Percentiles rank a stretch among this genome's conserved stretches.
Conservation (phyloP, 2,888 invertebrate species). For the Lapara coniferarum region DNA sequence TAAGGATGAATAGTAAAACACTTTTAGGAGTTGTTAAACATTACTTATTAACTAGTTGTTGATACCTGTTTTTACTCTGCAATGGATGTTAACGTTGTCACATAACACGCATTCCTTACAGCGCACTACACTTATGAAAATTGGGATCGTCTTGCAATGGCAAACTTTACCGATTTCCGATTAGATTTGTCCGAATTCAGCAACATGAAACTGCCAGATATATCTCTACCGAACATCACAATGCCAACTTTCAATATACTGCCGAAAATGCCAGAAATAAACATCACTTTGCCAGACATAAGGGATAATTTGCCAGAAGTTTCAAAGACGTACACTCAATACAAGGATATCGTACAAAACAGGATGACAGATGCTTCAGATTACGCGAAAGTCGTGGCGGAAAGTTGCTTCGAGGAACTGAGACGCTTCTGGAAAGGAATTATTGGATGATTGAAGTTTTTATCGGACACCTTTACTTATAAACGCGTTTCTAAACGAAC, state of each 20-base stretch:
- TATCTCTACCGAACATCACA: slow-evolving; percentile 36
- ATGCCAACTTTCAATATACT: slow-evolving; percentile 40
- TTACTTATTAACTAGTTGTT: background rate
- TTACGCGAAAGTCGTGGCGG: slow-evolving; percentile 78
- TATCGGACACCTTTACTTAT: slow-evolving; percentile 27
- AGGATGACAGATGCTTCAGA: slow-evolving; percentile 79
- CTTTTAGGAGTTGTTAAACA: background rate
- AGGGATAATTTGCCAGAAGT: slow-evolving; percentile 67
- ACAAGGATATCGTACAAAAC: slow-evolving; percentile 77
- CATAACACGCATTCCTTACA: slow-evolving; percentile 62
- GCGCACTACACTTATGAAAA: slow-evolving; percentile 80
- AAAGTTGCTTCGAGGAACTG: slow-evolving; percentile 79
- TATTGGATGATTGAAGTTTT: slow-evolving; percentile 53
- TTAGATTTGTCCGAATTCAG: slow-evolving; percentile 70
- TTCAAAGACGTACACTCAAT: slow-evolving; percentile 65
- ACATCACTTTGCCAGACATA: slow-evolving; percentile 63
- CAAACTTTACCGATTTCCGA: slow-evolving; percentile 76
- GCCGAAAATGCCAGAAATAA: slow-evolving; percentile 51
- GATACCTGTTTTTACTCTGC: background rate
- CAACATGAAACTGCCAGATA: slow-evolving; percentile 50
- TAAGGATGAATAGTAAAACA: no score
- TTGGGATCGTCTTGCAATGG: slow-evolving; percentile 69
- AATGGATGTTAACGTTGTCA: slow-evolving; percentile 5
- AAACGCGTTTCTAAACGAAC: slow-evolving; percentile 21
- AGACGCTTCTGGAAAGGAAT: slow-evolving; percentile 68